These are phyloP conservation scores for Merodon equestris DNA, from an alignment of 2,888 invertebrate genomes.

Conservation along the genomic window DNA sequence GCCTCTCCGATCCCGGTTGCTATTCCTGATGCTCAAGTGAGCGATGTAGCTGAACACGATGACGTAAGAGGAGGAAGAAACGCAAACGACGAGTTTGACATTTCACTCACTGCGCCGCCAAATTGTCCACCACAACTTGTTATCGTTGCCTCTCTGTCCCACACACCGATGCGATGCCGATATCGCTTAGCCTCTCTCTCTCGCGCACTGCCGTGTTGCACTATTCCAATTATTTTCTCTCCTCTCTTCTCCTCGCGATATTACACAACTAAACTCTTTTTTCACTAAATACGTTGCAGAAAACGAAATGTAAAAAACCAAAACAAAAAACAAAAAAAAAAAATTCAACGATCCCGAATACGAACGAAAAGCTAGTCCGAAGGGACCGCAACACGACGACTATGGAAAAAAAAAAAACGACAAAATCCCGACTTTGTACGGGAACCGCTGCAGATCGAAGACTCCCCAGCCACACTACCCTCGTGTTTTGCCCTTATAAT, in stretches of 20 bases:
- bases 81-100: constrained; percentile 63
- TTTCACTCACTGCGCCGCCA: constrained; percentile 69
- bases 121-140: constrained; percentile 62
- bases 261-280: constrained; percentile 51
- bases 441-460: too few species aligned
- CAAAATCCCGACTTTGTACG: too few species aligned
- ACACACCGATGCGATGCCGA: constrained; percentile 6
- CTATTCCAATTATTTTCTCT: constrained; percentile 17
- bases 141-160: constrained; percentile 63
- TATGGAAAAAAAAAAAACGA: background rate
- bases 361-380: too few species aligned
- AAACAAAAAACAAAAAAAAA: too few species aligned
- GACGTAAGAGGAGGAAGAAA: constrained; percentile 49
- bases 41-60: constrained; percentile 35
- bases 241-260: constrained; percentile 14
- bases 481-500: constrained; percentile 45
- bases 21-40: constrained; percentile 5
- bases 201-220: constrained; percentile 52
- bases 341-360: too few species aligned
- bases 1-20: too few species aligned
- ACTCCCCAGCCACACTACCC: constrained; percentile 25
- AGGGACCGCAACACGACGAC: constrained; percentile 7
- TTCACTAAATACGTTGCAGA: constrained; percentile 2
- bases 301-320: too few species aligned
- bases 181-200: constrained; percentile 46